phyloP scores from a whole-genome alignment of 1,140 invertebrate genomes.

The Phortica variegata region DNA sequence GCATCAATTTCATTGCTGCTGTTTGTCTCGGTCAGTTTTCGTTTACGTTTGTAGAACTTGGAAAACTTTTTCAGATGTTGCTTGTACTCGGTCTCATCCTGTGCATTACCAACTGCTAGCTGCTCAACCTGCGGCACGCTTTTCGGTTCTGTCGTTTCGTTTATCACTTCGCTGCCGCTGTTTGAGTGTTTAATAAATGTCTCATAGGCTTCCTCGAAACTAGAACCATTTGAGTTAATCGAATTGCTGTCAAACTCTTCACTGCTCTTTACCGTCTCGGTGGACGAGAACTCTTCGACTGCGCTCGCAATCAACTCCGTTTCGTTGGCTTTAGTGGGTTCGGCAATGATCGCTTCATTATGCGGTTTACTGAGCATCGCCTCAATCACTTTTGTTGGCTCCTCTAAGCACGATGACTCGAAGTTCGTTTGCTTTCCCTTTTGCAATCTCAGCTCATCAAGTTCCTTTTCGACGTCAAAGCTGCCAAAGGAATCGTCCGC shows the following conservation, averaged over 20 bases:
- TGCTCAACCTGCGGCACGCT: conserved; percentile 2
- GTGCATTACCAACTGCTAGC: conserved; percentile 13
- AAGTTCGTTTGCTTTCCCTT: conserved; percentile 17
- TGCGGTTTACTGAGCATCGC: conserved; percentile 28
- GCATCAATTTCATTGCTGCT: neutral
- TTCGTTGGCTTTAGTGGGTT: neutral
- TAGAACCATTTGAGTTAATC: conserved; percentile 46
- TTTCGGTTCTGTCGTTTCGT: no score
- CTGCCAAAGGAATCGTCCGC: conserved; percentile 36
- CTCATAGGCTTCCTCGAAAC: conserved; percentile 48
- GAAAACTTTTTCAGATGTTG: conserved; percentile 31
- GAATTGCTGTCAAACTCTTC: conserved; percentile 35
- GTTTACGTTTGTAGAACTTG: conserved; percentile 48
- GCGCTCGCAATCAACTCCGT: neutral
- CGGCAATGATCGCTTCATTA: neutral
- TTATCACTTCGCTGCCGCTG: conserved; percentile 24
- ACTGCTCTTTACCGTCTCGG: neutral
- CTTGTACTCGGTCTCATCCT: conserved; percentile 5
- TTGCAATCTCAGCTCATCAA: conserved; percentile 39
- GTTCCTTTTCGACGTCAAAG: conserved; percentile 51
- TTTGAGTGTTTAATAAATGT: conserved; percentile 45
- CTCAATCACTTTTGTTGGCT: conserved; percentile 18
- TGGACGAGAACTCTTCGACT: no score
- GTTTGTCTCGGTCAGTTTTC: conserved; percentile 22
- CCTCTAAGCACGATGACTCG: conserved; percentile 6